A percentile compares a stretch with the other conserved stretches of the same genome.
These are phyloP conservation scores for Oasisia sp. DNA, from an alignment of 2,888 invertebrate genomes.

Conservation along the genomic window DNA sequence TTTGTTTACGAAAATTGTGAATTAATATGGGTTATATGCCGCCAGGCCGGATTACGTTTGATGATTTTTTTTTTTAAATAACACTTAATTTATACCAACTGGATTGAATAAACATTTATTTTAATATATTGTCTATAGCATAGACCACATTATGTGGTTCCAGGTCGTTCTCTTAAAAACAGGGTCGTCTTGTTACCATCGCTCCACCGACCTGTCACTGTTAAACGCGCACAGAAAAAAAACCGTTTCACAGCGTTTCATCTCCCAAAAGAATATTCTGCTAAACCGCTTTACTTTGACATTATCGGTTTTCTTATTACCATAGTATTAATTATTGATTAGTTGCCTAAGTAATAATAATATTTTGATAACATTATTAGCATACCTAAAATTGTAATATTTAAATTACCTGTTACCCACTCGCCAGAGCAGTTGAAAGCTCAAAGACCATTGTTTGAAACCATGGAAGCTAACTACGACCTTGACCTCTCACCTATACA, in stretches of 20 bases:
- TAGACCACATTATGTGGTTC: background rate
- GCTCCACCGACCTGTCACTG: too few relatives aligned
- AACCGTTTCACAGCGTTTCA: background rate
- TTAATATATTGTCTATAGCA: background rate
- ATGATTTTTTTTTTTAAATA: too few relatives aligned
- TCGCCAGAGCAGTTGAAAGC: slow-evolving; percentile 6
- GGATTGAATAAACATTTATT: background rate
- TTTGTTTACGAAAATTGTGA: too few relatives aligned
- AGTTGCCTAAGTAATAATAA: background rate
- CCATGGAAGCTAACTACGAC: slow-evolving; percentile 33
- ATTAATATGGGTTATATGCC: too few relatives aligned
- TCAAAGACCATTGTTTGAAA: slow-evolving; percentile 17
- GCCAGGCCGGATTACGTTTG: too few relatives aligned
- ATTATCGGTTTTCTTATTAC: background rate
- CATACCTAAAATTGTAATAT: background rate
- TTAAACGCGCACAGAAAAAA: background rate
- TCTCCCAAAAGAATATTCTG: too few relatives aligned
- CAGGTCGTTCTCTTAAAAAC: background rate
- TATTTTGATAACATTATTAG: background rate
- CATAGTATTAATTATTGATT: background rate
- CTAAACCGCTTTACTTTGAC: background rate
- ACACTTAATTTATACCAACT: background rate
- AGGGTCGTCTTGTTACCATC: background rate
- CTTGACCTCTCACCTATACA: slow-evolving; percentile 32
- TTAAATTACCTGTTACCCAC: slow-evolving; percentile 5